phyloP scores from a whole-genome alignment of 1,140 invertebrate genomes.

The Macrocentrus cingulum region DNA sequence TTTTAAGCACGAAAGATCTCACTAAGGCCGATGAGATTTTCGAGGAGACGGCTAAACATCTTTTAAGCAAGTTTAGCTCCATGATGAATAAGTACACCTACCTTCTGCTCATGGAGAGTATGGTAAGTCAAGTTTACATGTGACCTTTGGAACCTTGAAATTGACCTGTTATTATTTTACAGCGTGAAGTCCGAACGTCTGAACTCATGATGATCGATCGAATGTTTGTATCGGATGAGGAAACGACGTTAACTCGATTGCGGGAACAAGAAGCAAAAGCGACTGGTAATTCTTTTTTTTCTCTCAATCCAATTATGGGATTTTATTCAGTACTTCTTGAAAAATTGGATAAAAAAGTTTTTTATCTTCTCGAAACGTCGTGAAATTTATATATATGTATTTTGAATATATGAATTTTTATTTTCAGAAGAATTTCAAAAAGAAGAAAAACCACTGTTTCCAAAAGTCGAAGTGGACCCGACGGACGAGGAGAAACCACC shows the following conservation, averaged over 20 bases:
- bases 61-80: constrained; percentile 72
- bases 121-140: constrained; percentile 62
- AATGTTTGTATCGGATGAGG: constrained; percentile 71
- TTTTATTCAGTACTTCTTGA: neutral
- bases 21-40: constrained; percentile 77
- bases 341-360: too few relatives aligned
- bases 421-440: constrained; percentile 55
- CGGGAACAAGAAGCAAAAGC: constrained; percentile 54
- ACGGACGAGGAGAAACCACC: constrained; percentile 40
- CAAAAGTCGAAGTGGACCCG: constrained; percentile 50
- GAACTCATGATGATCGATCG: constrained; percentile 75
- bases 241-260: constrained; percentile 63
- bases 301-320: neutral
- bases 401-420: too few relatives aligned
- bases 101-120: constrained; percentile 80
- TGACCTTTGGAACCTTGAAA: constrained; percentile 16
- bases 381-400: too few relatives aligned
- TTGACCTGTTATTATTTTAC: constrained; percentile 25
- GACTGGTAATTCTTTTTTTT: constrained; percentile 40
- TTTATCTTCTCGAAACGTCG: too few relatives aligned
- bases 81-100: constrained; percentile 80
- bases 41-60: constrained; percentile 71
- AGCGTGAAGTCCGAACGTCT: constrained; percentile 69
- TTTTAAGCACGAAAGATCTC: constrained; percentile 67
- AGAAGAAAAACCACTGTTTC: constrained; percentile 53